These are phyloP conservation scores for Notospermus geniculatus DNA, from an alignment of 1,140 invertebrate species.

Conservation along the genomic window DNA sequence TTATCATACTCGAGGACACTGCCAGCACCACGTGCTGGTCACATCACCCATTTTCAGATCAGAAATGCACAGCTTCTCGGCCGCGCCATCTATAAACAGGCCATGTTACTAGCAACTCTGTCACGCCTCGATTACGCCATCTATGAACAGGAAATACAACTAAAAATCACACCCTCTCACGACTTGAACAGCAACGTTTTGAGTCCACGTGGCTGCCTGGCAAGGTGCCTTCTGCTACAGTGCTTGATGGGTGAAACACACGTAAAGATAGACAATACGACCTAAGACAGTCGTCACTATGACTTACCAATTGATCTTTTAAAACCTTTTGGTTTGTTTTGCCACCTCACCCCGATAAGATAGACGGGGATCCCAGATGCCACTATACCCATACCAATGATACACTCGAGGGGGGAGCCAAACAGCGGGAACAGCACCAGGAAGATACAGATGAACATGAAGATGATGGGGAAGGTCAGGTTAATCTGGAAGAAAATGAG, in stretches of 20 bases:
- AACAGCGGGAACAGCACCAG: slow-evolving; percentile 78
- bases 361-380: slow-evolving; percentile 85
- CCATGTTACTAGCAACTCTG: no score
- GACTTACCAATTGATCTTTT: slow-evolving; percentile 67
- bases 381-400: slow-evolving; percentile 83
- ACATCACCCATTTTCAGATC: no score
- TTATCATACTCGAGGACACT: background rate
- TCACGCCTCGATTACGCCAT: no score
- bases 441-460: slow-evolving; percentile 77
- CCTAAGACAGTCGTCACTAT: no score
- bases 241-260: background rate
- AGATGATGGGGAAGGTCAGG: slow-evolving; percentile 74
- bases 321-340: slow-evolving; percentile 71
- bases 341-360: slow-evolving; percentile 77
- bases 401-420: slow-evolving; percentile 75
- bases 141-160: no score
- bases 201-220: no score
- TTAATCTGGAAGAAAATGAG: slow-evolving; percentile 62
- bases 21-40: no score
- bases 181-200: no score
- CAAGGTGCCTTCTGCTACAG: no score
- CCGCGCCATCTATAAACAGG: no score
- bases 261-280: background rate
- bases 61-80: no score
- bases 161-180: no score